Evolutionary conservation across 1,140 invertebrate genomes (phyloP).

Genomic region (Papilio xuthus): DNA sequence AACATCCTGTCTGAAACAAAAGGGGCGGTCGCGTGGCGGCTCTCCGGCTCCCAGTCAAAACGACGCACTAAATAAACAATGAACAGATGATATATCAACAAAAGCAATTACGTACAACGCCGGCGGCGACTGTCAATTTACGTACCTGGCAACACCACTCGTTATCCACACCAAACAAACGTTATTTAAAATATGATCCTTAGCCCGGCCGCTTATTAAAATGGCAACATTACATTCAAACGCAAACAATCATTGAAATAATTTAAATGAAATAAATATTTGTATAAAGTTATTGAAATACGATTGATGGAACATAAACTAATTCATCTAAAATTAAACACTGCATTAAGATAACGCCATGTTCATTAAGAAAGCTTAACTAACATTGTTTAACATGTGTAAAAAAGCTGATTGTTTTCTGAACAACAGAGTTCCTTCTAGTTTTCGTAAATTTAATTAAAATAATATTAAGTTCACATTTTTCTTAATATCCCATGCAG

Average conservation of each 20-base stretch:
- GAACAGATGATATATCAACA: constrained; percentile 72
- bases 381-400: too few relatives aligned
- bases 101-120: constrained; percentile 69
- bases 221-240: constrained; percentile 44
- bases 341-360: too few relatives aligned
- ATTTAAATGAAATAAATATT: constrained; percentile 18
- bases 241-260: not conserved
- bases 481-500: not conserved
- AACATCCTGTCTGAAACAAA: constrained; percentile 55
- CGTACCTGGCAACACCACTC: constrained; percentile 56
- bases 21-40: constrained; percentile 45
- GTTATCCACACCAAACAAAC: constrained; percentile 60
- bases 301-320: too few relatives aligned
- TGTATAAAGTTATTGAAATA: not conserved
- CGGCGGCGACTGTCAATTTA: constrained; percentile 63
- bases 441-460: not conserved
- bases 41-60: constrained; percentile 69
- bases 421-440: too few relatives aligned
- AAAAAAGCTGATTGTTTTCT: too few relatives aligned
- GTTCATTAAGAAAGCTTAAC: too few relatives aligned
- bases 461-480: not conserved
- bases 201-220: constrained; percentile 42
- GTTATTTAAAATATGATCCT: constrained; percentile 60
- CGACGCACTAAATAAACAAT: constrained; percentile 75
- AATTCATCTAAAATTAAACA: too few relatives aligned